Evolutionary conservation across 2,888 invertebrate genomes (phyloP).

Genomic region (Scotopteryx bipunctaria): DNA sequence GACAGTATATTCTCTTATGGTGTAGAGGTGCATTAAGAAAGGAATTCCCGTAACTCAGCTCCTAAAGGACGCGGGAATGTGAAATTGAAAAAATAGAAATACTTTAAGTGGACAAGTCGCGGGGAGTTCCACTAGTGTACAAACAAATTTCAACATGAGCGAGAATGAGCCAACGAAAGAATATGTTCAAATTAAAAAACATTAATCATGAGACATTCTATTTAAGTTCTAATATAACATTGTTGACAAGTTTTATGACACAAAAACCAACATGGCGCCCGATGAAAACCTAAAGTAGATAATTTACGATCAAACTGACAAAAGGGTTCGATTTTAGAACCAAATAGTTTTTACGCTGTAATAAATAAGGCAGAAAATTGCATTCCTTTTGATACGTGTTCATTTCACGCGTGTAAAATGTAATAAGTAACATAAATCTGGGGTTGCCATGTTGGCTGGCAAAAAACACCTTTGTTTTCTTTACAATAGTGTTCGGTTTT

Average conservation of each 20-base stretch:
- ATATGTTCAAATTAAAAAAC: slow-evolving; percentile 12
- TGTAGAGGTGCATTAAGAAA: no score
- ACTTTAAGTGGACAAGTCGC: no score
- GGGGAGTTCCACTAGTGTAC: no score
- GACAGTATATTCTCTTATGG: no score
- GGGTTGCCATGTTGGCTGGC: slow-evolving; percentile 43
- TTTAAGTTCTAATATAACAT: slow-evolving; percentile 30
- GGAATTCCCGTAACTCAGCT: no score
- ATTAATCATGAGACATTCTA: slow-evolving; percentile 26
- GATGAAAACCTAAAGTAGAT: slow-evolving; percentile 72
- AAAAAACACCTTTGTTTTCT: slow-evolving; percentile 28
- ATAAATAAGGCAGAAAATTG: slow-evolving; percentile 68
- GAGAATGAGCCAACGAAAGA: no score
- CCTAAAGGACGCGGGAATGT: no score
- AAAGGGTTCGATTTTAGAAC: slow-evolving; percentile 57
- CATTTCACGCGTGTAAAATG: slow-evolving; percentile 78
- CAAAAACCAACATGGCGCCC: slow-evolving; percentile 73
- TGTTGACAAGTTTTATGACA: slow-evolving; percentile 67
- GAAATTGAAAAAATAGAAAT: no score
- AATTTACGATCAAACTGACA: slow-evolving; percentile 71
- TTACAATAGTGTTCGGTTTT: slow-evolving; percentile 49
- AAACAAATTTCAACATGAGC: no score
- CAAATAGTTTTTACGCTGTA: slow-evolving; percentile 58
- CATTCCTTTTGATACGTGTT: slow-evolving; percentile 61
- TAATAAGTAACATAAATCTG: slow-evolving; percentile 78